Evolutionary conservation across 1,140 invertebrate species (phyloP), one percentile per base, ranked within the genome.

Genomic region (Megathymus violae): DNA sequence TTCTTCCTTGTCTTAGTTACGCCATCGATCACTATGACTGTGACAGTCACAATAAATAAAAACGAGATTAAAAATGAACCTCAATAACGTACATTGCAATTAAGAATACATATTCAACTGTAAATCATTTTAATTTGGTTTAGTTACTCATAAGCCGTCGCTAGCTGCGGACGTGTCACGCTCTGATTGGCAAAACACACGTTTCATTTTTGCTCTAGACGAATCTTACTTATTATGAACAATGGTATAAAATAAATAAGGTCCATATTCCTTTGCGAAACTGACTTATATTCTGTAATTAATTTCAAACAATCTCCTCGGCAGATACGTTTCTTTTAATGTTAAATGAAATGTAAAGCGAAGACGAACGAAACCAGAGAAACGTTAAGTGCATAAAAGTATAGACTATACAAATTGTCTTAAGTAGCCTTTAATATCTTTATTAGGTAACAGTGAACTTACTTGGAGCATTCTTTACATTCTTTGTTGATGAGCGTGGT

Each of bases 381-480:
- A 76, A 80, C 78, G 69, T 67, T 62, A 68, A 46, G 40, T 31
- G 41, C 47, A 46, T 40, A 22, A 73, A 64, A 47, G 50, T 43
- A 52, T 44, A 56, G 61, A 48, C n/a, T n/a, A n/a, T n/a, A n/a
- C 52, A 48, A 66, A 69, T 69, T 58, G 40, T 19, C 9, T 43
- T 47, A 41, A 62, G 19, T 5, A 22, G n/a, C n/a, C n/a, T n/a
- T n/a, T n/a, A n/a, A n/a, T n/a, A n/a, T n/a, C n/a, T n/a, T n/a
- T n/a, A n/a, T n/a, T n/a, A 36, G 44, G 56, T 64, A 54, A 51
- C 44, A 44, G 51, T 52, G 17, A 47, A 89, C 85, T 83, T 62
- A 90, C 88, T 83, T 89, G 9, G 78, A 76, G 68, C 88, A 91
- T 51, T 91, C 86, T 58, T 85, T 91, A 56, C 88, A 91, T 62